A percentile compares a stretch with the other conserved stretches of the same genome.
These are phyloP conservation scores for Boloria euphrosyne DNA, from an alignment of 2,888 invertebrate genomes.

Conservation along the genomic window DNA sequence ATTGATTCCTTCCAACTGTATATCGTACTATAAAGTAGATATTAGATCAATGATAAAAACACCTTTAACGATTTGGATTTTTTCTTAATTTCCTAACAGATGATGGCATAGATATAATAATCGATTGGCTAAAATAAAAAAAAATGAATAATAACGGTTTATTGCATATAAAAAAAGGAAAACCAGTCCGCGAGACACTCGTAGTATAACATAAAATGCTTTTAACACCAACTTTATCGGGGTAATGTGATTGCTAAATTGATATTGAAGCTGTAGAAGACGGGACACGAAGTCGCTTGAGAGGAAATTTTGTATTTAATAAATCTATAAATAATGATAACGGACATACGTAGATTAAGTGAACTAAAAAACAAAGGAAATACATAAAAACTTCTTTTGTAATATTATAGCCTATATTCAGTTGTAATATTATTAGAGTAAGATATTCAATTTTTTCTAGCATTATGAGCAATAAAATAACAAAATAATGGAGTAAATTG, in stretches of 20 bases:
- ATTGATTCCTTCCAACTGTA: too few relatives aligned
- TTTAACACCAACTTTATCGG: slow-evolving; percentile 7
- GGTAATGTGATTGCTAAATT: slow-evolving; percentile 11
- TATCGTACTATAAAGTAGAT: too few relatives aligned
- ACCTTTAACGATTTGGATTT: too few relatives aligned
- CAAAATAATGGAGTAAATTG: slow-evolving; percentile 33
- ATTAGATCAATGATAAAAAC: too few relatives aligned
- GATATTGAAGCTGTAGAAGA: slow-evolving; percentile 7
- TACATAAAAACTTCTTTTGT: not conserved
- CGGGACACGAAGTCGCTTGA: not conserved
- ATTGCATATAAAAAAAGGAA: not conserved
- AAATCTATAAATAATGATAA: not conserved
- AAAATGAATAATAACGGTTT: not conserved
- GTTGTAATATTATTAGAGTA: slow-evolving; percentile 9
- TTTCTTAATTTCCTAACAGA: too few relatives aligned
- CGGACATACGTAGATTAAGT: too few relatives aligned
- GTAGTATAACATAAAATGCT: slow-evolving; percentile 1
- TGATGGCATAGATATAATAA: too few relatives aligned
- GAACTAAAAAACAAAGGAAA: not conserved
- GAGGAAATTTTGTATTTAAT: slow-evolving; percentile 1
- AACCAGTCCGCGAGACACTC: not conserved
- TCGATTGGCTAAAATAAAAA: too few relatives aligned
- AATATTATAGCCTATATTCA: not conserved
- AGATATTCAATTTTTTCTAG: slow-evolving; percentile 18
- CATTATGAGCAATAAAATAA: slow-evolving; percentile 26